phyloP scores from a whole-genome alignment of 2,797 vertebrate species.

The Morelia viridis region DNA sequence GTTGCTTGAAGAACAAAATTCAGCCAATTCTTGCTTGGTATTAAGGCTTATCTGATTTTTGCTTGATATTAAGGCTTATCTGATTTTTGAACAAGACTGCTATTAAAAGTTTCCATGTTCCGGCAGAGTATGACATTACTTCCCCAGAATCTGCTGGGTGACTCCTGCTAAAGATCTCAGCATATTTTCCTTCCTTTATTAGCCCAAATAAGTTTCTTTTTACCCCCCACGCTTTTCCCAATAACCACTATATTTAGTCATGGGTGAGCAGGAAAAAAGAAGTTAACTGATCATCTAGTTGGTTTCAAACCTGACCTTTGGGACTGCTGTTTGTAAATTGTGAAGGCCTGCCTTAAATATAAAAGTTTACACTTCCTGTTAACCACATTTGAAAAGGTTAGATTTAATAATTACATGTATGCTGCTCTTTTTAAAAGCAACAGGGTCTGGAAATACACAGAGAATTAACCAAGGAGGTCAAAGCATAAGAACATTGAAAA shows the following conservation, averaged over 20 bases:
- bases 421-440: neutral
- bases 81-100: neutral
- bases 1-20: neutral
- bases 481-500: neutral
- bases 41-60: neutral
- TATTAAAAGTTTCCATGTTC: neutral
- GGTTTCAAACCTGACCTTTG: neutral
- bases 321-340: neutral
- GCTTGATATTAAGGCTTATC: neutral
- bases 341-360: neutral
- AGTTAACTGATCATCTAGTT: neutral
- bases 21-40: neutral
- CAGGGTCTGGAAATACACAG: neutral
- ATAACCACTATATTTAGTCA: neutral
- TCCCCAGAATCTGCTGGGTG: neutral
- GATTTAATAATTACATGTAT: neutral
- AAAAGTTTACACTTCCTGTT: neutral
- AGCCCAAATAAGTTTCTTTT: neutral
- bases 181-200: neutral
- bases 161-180: neutral
- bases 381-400: neutral
- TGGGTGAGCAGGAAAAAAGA: neutral
- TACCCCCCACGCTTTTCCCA: neutral
- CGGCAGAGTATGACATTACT: neutral
- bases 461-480: constrained; percentile 4